These are phyloP conservation scores for Synanthedon vespiformis DNA, from an alignment of 2,888 invertebrate genomes.

Conservation along the genomic window DNA sequence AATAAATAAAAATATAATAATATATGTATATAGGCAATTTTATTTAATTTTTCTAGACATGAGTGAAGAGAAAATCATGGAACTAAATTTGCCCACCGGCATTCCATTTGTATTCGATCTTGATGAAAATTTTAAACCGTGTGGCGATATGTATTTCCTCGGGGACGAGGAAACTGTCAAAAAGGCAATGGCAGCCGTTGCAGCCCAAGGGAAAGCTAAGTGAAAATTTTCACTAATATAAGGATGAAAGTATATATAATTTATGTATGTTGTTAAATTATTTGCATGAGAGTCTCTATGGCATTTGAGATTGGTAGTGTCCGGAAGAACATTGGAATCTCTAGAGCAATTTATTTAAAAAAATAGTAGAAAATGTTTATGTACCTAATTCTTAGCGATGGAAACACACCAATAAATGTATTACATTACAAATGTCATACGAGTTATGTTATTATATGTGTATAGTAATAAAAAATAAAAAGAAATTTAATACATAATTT, in stretches of 20 bases:
- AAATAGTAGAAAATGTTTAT: too few species aligned
- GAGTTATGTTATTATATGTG: not conserved
- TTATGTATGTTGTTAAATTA: too few species aligned
- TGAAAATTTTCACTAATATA: slow-evolving; percentile 27
- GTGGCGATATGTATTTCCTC: slow-evolving; percentile 79
- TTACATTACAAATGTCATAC: not conserved
- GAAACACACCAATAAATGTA: not conserved
- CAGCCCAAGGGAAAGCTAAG: slow-evolving; percentile 84
- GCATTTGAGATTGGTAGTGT: too few species aligned
- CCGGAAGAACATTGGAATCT: too few species aligned
- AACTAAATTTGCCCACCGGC: slow-evolving; percentile 82
- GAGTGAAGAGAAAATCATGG: slow-evolving; percentile 79
- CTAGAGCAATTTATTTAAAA: too few species aligned
- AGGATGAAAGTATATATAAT: too few species aligned
- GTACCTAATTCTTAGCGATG: too few species aligned
- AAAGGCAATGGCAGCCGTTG: slow-evolving; percentile 81
- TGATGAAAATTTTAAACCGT: slow-evolving; percentile 76
- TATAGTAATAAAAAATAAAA: not conserved
- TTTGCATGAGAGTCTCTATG: too few species aligned
- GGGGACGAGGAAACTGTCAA: slow-evolving; percentile 84
- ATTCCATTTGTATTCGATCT: slow-evolving; percentile 85
- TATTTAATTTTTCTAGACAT: slow-evolving; percentile 57
- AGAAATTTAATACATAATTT: too few species aligned
- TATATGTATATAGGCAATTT: too few species aligned
- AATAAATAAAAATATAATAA: too few species aligned